Base-by-base conservation (phyloP, 2,888 invertebrate species). In the Athalia cordata region DNA sequence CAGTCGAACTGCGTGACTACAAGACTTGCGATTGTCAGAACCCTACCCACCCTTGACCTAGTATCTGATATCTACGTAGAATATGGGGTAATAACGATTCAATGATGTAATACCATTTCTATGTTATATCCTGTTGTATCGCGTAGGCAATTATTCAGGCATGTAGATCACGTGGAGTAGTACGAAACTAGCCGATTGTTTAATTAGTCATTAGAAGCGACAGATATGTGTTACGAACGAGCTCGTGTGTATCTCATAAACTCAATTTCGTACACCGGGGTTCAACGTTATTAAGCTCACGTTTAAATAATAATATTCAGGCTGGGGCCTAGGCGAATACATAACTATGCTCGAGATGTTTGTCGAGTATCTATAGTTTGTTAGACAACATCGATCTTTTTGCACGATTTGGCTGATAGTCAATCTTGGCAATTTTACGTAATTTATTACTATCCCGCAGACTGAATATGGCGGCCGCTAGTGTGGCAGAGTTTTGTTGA, bases 121-220 rank as follows among this genome's bases (percentile, higher is more conserved):
- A 29, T 29, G 9, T 7, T n/a, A 8, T 4, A 8, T 47, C 70
- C n/a, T 45, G 70, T 45, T 72, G 52, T 4, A 4, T 29, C 49
- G 49, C 13, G 29, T 49, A 50, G 50, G 47, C 52, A 13, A 68
- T 68, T 68, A 68, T 68, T 68, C 55, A 29, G 15, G 68, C 55
- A 68, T 55, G 68, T 68, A 43, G 68, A 68, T 68, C 68, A 68
- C 68, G 68, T 68, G 43, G 7, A 68, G 11, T 52, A 15, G 55
- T 4, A 57, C 59, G 49, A 72, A 72, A 72, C 72, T 57, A 72
- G 72, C 72, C 72, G 59, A 72, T 72, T 72, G 72, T 72, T 72
- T 59, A 72, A 72, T 72, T 59, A 72, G 72, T 72, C 47, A 72
- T 57, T 72, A 59, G 72, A 72, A 59, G 57, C 59, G 72, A 72